These are phyloP conservation scores for Speoplatyrhinus poulsoni DNA, from an alignment of 2,113 vertebrate species.

Conservation along the genomic window DNA sequence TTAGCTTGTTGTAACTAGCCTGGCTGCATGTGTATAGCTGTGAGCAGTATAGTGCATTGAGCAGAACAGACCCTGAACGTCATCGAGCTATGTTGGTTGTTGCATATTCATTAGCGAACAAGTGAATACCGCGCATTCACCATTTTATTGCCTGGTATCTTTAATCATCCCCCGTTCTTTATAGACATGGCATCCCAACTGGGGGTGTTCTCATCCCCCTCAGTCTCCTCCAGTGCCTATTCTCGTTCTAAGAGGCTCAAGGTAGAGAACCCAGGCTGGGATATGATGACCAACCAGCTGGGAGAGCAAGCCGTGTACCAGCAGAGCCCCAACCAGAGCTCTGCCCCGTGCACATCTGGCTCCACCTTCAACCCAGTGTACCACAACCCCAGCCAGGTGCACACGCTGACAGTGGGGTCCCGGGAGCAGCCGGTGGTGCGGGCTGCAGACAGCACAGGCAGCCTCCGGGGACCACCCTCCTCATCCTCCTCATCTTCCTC, in stretches of 20 bases:
- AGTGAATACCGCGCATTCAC: not conserved
- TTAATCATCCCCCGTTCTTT: not conserved
- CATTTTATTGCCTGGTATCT: not conserved
- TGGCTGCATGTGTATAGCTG: not conserved
- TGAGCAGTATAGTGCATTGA: not conserved
- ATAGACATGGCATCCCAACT: conserved; percentile 97
- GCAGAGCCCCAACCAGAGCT: conserved; percentile 84
- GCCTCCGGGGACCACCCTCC: conserved; percentile 76
- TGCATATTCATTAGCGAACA: too few species aligned
- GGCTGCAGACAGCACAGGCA: conserved; percentile 92
- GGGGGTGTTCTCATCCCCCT: conserved; percentile 96
- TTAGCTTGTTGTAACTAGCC: not conserved
- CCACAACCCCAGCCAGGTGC: conserved; percentile 82
- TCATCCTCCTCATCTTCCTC: conserved; percentile 71
- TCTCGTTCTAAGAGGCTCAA: conserved; percentile 96
- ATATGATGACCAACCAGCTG: conserved; percentile 87
- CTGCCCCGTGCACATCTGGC: conserved; percentile 72
- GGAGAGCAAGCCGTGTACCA: conserved; percentile 85
- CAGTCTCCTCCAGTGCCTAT: conserved; percentile 96
- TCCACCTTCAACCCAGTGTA: conserved; percentile 84
- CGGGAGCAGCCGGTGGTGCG: conserved; percentile 94
- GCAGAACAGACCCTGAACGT: not conserved
- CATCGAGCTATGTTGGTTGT: not conserved
- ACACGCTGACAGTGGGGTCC: conserved; percentile 78
- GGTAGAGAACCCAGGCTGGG: conserved; percentile 92